These are phyloP conservation scores for Amiota communis DNA, from an alignment of 2,888 invertebrate genomes.

Conservation along the genomic window DNA sequence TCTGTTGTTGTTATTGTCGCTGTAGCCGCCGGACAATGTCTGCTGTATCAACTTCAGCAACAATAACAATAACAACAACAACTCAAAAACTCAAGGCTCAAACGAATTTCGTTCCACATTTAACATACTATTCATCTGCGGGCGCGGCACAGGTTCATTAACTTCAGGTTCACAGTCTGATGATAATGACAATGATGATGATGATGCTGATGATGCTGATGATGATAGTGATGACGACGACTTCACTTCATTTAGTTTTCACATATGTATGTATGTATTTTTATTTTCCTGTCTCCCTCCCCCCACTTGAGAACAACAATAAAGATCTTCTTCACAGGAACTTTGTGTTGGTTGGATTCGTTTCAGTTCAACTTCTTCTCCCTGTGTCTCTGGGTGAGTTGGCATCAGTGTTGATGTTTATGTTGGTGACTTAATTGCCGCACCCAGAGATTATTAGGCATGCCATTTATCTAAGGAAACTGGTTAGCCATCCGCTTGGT, in stretches of 20 bases:
- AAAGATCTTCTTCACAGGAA: slow-evolving; percentile 25
- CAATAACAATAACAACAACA: slow-evolving; percentile 32
- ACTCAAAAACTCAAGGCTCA: not conserved
- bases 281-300: not conserved
- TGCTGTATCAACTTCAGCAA: not conserved
- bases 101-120: slow-evolving; percentile 2
- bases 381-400: not conserved
- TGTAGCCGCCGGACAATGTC: slow-evolving; percentile 17
- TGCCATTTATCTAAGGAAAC: slow-evolving; percentile 24
- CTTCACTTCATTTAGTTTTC: slow-evolving; percentile 1
- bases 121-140: slow-evolving; percentile 16
- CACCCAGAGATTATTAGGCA: slow-evolving; percentile 56
- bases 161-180: slow-evolving; percentile 50
- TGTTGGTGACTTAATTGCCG: slow-evolving; percentile 62
- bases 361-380: not conserved
- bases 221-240: not conserved
- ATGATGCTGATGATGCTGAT: no score
- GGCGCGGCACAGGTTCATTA: slow-evolving; percentile 58
- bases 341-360: slow-evolving; percentile 2
- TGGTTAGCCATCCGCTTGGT: not conserved
- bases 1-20: slow-evolving; percentile 9
- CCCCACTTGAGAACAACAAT: not conserved
- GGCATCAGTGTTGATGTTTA: slow-evolving; percentile 25
- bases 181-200: not conserved
- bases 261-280: no score